These are phyloP conservation scores for Psylliodes chrysocephalus DNA, from an alignment of 2,888 invertebrate species.

Conservation along the genomic window DNA sequence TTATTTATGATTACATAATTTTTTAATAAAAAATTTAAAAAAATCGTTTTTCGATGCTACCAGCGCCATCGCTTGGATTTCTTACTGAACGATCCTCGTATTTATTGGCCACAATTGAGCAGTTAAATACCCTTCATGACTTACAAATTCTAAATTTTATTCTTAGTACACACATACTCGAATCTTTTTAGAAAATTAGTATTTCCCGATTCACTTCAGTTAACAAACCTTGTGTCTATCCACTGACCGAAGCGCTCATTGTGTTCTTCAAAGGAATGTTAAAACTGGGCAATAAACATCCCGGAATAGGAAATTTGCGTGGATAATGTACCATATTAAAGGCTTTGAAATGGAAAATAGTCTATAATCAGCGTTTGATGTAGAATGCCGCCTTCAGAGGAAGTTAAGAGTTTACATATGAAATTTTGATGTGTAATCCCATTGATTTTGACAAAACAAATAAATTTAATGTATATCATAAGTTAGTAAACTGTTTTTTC, in stretches of 20 bases:
- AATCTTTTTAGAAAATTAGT: constrained; percentile 2
- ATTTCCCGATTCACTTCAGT: not conserved
- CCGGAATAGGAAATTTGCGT: not conserved
- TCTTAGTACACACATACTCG: no score
- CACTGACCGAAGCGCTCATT: constrained; percentile 4
- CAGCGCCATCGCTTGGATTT: no score
- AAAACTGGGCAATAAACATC: constrained; percentile 9
- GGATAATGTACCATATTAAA: constrained; percentile 1
- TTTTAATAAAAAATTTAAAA: no score
- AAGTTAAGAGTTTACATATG: not conserved
- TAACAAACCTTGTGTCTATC: constrained; percentile 1
- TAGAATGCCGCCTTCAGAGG: not conserved
- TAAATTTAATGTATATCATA: no score
- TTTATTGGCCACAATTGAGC: no score
- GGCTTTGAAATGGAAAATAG: constrained; percentile 6
- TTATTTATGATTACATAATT: no score
- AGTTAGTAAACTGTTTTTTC: no score
- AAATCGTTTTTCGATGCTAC: no score
- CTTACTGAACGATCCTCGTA: no score
- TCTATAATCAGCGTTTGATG: constrained; percentile 4
- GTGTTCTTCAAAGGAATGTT: constrained; percentile 7
- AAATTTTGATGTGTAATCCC: not conserved
- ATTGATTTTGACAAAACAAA: not conserved
- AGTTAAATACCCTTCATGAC: no score
- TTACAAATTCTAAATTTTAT: no score